Conservation (phyloP, 1,140 invertebrate genomes). For the Cydia fagiglandana region DNA sequence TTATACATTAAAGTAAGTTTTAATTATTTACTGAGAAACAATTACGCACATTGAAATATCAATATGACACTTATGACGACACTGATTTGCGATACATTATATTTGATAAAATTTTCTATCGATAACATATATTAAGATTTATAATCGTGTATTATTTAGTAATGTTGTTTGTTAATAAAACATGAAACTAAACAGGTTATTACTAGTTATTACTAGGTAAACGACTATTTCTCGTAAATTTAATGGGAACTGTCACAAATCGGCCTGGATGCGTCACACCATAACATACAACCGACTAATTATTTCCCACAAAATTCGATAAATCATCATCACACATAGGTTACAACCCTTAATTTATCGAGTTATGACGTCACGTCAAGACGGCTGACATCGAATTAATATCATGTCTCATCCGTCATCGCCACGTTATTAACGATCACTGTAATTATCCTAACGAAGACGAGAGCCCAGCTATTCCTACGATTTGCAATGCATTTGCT, state of each 20-base stretch:
- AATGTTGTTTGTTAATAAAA: no score
- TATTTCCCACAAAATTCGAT: constrained; percentile 1
- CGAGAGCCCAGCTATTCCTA: constrained; percentile 36
- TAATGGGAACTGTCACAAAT: no score
- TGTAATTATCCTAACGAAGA: constrained; percentile 65
- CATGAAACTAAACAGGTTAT: no score
- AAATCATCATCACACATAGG: constrained; percentile 33
- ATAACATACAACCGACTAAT: no score
- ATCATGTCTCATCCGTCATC: constrained; percentile 56
- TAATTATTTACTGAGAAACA: no score
- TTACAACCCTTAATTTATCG: constrained; percentile 44
- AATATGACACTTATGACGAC: background rate
- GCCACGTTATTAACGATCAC: constrained; percentile 66
- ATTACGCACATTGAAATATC: background rate
- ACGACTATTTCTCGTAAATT: no score
- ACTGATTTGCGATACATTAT: background rate
- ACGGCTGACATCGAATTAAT: constrained; percentile 60
- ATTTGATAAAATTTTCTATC: no score
- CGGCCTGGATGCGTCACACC: no score
- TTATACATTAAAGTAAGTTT: background rate
- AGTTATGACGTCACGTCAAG: constrained; percentile 46
- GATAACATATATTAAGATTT: no score
- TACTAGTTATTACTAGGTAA: no score
- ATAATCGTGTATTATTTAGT: no score
- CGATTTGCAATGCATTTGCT: background rate